Conservation (phyloP, 2,113 vertebrate species). For the Aptenodytes forsteri region DNA sequence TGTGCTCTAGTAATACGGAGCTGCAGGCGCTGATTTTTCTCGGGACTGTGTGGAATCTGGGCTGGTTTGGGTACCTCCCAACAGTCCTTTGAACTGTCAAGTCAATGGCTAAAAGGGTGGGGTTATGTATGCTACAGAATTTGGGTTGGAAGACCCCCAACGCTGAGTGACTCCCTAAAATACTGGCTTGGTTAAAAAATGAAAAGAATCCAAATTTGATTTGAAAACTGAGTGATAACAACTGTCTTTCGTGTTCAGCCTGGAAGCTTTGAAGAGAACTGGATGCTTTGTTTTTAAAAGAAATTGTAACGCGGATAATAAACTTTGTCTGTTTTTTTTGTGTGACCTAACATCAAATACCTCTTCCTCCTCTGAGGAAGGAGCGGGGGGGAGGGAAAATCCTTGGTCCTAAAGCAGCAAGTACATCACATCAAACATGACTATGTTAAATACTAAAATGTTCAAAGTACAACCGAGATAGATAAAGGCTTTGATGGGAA, state of each 20-base stretch:
- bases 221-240: conserved; percentile 8
- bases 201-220: neutral
- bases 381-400: neutral
- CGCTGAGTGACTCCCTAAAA: neutral
- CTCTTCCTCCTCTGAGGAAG: conserved; percentile 5
- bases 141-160: neutral
- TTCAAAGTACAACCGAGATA: conserved; percentile 83
- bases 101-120: neutral
- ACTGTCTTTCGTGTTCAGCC: neutral
- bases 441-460: conserved; percentile 77
- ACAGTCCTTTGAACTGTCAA: neutral
- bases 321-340: neutral
- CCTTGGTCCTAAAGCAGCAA: conserved; percentile 47
- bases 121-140: neutral
- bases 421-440: conserved; percentile 79
- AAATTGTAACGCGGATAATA: conserved; percentile 22
- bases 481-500: conserved; percentile 93
- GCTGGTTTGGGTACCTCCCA: neutral
- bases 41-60: neutral
- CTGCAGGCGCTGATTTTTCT: neutral
- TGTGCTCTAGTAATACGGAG: neutral
- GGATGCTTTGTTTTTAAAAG: conserved; percentile 42
- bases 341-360: conserved; percentile 45
- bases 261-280: conserved; percentile 22
- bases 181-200: neutral